phyloP scores from a whole-genome alignment of 2,113 vertebrate species.

The Notothenia rossii region DNA sequence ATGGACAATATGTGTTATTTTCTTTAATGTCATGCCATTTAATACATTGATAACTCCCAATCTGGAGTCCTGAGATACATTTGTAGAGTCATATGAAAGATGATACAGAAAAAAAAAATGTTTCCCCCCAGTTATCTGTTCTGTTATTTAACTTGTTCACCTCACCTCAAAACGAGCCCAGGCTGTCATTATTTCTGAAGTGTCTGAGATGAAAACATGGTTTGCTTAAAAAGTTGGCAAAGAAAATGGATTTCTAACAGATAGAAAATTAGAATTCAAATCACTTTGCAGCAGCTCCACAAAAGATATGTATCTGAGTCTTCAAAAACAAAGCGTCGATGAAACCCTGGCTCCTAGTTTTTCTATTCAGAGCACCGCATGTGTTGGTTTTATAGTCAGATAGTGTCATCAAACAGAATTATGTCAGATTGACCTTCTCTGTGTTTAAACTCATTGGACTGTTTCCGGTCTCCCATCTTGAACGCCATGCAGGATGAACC shows the following conservation, averaged over 20 bases:
- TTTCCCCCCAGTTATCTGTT: no score
- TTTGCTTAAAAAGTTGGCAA: no score
- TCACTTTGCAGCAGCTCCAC: not conserved
- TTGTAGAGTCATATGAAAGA: not conserved
- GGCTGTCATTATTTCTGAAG: not conserved
- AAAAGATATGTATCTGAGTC: not conserved
- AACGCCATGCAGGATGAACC: constrained; percentile 20
- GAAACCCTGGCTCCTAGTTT: not conserved
- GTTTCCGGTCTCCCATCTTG: constrained; percentile 25
- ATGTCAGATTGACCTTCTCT: constrained; percentile 32
- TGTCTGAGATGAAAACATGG: no score
- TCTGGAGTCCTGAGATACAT: not conserved
- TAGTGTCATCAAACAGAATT: constrained; percentile 14
- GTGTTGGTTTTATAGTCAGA: constrained; percentile 32
- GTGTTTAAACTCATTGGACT: constrained; percentile 25
- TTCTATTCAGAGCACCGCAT: not conserved
- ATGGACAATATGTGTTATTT: not conserved
- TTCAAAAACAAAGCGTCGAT: constrained; percentile 6
- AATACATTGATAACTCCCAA: not conserved
- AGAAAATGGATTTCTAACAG: not conserved
- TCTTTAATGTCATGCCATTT: not conserved
- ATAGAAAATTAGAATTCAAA: not conserved
- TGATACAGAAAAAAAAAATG: no score
- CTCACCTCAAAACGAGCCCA: not conserved
- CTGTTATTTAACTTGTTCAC: no score